Evolutionary conservation across 1,140 invertebrate genomes (phyloP), one percentile per base, ranked within the genome.

Genomic region (Teleopsis dalmanni): DNA sequence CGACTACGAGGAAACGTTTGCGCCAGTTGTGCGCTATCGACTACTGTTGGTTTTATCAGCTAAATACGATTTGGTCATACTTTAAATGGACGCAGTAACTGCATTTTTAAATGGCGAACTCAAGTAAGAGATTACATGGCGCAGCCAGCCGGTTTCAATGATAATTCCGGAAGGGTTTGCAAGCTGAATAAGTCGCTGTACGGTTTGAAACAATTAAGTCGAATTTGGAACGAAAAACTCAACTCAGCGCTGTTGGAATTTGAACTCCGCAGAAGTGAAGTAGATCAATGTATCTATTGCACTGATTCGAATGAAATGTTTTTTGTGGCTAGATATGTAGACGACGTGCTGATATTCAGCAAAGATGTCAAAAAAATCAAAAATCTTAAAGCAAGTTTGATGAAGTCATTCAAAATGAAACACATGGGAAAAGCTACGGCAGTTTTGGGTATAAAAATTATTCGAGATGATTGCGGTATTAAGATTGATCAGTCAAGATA

Each of bases 321-420:
- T 4, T 57, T 63, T 50, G 26, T 71, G 14, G 57, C 48, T 11
- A 18, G 68, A 4, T 70, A 72, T 56, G 68, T 72, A 10, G 71
- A 70, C 31, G 65, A 72, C 47, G 59, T 67, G 23, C 41, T 71
- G n/a, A 50, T 70, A 26, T 59, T 60, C 44, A 61, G 57, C 27
- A 69, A 57, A 42, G 36, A 62, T 54, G 11, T 25, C 11, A 38
- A 52, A 14, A 42, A 21, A 6, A 29, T 26, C 14, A 18, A 42
- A 1, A 16, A 35, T 19, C 11, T 47, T 5, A 54, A 53, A 26
- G 19, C 9, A 16, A 37, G 37, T 19, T 35, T 54, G 16, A 10
- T 18, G 6, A 33, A 29, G 5, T 37, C 1, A 21, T 52, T 52
- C 14, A 40, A 48, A 22, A 52, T 52, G 51, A 53, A 49, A 25